phyloP scores from a whole-genome alignment of 2,888 invertebrate species.

The Machimus atricapillus region DNA sequence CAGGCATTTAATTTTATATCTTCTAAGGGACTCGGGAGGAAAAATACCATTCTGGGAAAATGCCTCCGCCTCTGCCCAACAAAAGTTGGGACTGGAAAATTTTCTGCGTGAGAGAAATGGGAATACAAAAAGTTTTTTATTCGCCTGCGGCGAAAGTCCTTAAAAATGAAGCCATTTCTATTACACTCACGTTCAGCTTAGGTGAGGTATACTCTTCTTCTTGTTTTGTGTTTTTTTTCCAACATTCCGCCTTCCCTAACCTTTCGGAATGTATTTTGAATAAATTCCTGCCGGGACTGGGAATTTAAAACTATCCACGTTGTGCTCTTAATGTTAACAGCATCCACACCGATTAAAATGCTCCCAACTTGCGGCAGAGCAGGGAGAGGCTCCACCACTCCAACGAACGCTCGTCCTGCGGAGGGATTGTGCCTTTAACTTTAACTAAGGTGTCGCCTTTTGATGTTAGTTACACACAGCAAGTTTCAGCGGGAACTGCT shows the following conservation, averaged over 20 bases:
- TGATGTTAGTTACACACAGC: neutral
- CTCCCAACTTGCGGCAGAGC: neutral
- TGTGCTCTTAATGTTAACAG: neutral
- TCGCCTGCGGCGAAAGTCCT: neutral
- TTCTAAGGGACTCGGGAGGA: neutral
- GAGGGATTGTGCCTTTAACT: neutral
- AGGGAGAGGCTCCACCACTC: neutral
- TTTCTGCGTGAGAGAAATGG: neutral
- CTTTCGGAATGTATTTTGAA: neutral
- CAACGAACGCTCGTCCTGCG: neutral
- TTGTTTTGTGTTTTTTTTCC: neutral
- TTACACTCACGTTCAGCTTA: neutral
- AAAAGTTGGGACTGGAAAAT: neutral
- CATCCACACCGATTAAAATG: neutral
- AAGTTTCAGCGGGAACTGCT: neutral
- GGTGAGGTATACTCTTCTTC: neutral
- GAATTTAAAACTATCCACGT: neutral
- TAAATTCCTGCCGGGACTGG: neutral
- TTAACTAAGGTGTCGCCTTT: neutral
- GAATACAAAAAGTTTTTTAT: neutral
- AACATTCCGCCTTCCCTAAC: neutral
- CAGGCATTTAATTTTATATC: neutral
- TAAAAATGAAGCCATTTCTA: neutral
- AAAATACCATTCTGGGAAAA: neutral
- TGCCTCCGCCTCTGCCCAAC: neutral